Percentiles rank a stretch among this genome's conserved stretches.
Conservation (phyloP, 2,888 invertebrate species). For the Philopedon plagiatum region DNA sequence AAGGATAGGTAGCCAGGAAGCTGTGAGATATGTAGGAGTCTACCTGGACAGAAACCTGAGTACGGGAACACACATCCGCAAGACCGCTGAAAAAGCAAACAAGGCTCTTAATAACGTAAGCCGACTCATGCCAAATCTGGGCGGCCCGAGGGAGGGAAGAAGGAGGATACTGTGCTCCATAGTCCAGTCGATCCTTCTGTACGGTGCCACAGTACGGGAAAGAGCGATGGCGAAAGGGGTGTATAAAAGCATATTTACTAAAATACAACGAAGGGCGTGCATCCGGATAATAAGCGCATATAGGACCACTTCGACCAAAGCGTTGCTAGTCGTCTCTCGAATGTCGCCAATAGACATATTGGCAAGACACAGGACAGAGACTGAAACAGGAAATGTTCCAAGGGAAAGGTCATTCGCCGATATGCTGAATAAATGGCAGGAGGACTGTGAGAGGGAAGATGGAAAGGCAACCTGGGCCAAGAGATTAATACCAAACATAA, state of each 20-base stretch:
- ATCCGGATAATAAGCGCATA: too few species aligned
- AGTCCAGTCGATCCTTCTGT: neutral
- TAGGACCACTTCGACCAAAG: neutral
- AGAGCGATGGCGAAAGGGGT: neutral
- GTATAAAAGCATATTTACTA: neutral
- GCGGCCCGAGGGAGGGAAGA: neutral
- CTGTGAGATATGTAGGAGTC: neutral
- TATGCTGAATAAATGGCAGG: neutral
- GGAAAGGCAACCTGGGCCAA: neutral
- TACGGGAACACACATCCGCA: neutral
- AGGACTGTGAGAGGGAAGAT: neutral
- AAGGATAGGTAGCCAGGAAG: neutral
- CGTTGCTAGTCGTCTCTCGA: neutral
- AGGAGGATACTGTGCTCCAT: neutral
- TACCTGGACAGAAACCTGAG: too few species aligned
- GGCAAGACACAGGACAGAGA: neutral
- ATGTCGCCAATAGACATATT: neutral
- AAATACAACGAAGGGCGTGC: too few species aligned
- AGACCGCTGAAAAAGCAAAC: neutral
- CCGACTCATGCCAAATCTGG: neutral
- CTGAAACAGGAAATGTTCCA: neutral
- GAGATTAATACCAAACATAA: conserved; percentile 9
- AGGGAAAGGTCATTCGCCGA: neutral
- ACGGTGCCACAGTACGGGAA: neutral
- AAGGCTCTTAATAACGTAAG: neutral